phyloP scores from a whole-genome alignment of 2,888 invertebrate genomes.

The Encarsia formosa region DNA sequence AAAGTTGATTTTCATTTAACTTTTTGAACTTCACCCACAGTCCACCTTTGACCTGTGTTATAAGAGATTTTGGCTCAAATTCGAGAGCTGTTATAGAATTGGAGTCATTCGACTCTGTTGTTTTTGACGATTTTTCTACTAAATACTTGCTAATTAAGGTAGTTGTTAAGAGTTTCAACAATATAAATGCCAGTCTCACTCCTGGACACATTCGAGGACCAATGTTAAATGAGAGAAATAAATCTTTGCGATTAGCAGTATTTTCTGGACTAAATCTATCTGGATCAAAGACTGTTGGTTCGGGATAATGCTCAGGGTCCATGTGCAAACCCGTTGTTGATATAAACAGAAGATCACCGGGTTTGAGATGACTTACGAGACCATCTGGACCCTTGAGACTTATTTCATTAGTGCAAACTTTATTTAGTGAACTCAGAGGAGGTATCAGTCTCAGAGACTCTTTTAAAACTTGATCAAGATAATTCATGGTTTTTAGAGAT shows the following conservation, averaged over 20 bases:
- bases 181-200: constrained; percentile 34
- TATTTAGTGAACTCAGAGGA: constrained; percentile 18
- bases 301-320: constrained; percentile 6
- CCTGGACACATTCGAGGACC: constrained; percentile 41
- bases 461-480: constrained; percentile 53
- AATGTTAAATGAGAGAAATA: constrained; percentile 38
- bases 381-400: constrained; percentile 33
- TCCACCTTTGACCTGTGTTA: background rate
- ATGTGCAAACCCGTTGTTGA: constrained; percentile 10
- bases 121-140: background rate
- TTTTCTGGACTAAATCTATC: constrained; percentile 8
- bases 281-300: constrained; percentile 10
- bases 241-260: constrained; percentile 29
- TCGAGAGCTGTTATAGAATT: background rate
- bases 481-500: constrained; percentile 52
- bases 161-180: constrained; percentile 29
- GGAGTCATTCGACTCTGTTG: too few relatives aligned
- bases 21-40: constrained; percentile 3
- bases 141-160: background rate
- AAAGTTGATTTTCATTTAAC: background rate
- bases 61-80: background rate
- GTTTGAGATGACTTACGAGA: constrained; percentile 27
- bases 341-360: constrained; percentile 28
- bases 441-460: constrained; percentile 35
- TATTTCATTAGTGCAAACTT: constrained; percentile 27